Base-by-base conservation (phyloP, 2,113 vertebrate species). In the Otis tarda region DNA sequence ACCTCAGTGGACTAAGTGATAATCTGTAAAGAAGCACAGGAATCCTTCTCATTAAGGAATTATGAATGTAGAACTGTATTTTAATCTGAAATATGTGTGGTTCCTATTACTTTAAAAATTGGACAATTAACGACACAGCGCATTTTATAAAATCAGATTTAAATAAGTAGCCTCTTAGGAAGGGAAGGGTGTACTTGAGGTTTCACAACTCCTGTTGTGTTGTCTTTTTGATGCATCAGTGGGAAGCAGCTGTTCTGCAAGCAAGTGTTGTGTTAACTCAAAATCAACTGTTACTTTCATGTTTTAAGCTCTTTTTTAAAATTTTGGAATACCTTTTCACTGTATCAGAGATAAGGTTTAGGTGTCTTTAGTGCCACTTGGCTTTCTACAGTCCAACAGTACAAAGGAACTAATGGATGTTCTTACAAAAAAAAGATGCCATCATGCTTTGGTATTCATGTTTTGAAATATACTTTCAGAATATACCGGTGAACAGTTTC, bases 401-500 rank as follows among this genome's bases (percentile, higher is more conserved):
- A 12, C 19, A 59, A 80, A 89, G 77, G 8, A 91, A 49, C 8
- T 27, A 43, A 7, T 31, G 14, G 8, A 6, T 78, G 37, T 23
- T 84, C 25, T 68, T 76, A 35, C 24, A 53, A 18, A 63, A 87
- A 55, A 45, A 41, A 41, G 37, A 15, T 6, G 16, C 16, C 41
- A 15, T 77, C 13, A 25, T 81, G 27, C 63, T 68, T 84, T 55
- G 57, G 5, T 76, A n/a, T 56, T 75, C 17, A 12, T 60, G 11
- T 55, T 92, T 87, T 77, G 52, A 73, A 82, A 93, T 97, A 79
- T 35, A 22, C 95, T 98, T 98, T 24, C 98, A 99, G 98, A 95
- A 81, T 49, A 97, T 99, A 49, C 99, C 99, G 23, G 78, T 94
- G 68, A 98, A 98, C 55, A 98, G 98, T 90, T 98, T 99, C 91